Conservation (phyloP, 2,113 vertebrate species). For the Barnardius zonarius region DNA sequence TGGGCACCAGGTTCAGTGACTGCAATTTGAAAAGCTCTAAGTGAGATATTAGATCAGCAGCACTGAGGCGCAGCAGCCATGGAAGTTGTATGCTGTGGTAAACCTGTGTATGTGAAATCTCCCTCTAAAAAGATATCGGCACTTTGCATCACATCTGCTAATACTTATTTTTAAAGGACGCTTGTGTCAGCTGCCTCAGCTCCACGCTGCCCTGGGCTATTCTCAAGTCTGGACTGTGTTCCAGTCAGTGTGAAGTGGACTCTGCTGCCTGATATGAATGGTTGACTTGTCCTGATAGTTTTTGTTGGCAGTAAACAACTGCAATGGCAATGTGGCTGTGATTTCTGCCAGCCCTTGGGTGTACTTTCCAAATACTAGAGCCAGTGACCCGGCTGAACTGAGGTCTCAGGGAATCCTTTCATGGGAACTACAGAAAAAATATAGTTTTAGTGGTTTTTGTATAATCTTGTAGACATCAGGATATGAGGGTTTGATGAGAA, state of each 20-base stretch:
- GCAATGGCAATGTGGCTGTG: neutral
- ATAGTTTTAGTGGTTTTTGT: neutral
- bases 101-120: neutral
- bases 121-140: neutral
- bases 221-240: slow-evolving; percentile 16
- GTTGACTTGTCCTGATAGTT: neutral
- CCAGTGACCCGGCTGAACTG: neutral
- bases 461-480: neutral
- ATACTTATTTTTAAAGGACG: neutral
- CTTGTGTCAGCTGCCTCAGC: slow-evolving; percentile 6
- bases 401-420: neutral
- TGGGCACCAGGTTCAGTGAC: neutral
- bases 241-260: neutral
- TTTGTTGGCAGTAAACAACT: neutral
- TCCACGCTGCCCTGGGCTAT: neutral
- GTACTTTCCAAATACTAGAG: neutral
- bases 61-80: neutral
- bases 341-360: neutral
- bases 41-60: slow-evolving; percentile 4
- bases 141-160: neutral
- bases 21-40: neutral
- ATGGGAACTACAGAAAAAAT: neutral
- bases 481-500: neutral
- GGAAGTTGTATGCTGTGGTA: neutral
- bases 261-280: neutral